Conservation (phyloP, 2,797 vertebrate species). For the Microctenopoma stevenorrisi region DNA sequence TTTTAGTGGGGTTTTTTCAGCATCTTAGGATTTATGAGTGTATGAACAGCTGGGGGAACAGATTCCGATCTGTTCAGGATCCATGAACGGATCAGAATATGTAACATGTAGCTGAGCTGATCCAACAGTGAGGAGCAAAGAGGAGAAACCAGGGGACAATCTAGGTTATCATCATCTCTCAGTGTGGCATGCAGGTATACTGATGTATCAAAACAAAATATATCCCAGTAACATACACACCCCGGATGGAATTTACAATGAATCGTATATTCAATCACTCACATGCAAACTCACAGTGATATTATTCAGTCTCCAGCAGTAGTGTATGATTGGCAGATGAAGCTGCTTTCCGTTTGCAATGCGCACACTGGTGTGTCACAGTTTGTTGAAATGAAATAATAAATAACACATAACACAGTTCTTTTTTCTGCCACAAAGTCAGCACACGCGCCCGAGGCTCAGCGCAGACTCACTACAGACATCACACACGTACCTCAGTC, state of each 20-base stretch:
- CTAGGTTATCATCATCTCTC: background rate
- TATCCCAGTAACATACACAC: background rate
- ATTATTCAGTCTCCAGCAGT: background rate
- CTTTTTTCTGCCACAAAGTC: background rate
- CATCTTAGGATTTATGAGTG: slow-evolving; percentile 4
- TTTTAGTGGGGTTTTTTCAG: background rate
- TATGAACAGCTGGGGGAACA: background rate
- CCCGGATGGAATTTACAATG: background rate
- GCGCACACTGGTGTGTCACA: background rate
- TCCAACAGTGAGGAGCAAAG: background rate
- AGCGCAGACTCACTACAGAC: background rate
- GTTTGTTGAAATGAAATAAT: slow-evolving; percentile 6
- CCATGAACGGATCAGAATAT: slow-evolving; percentile 19
- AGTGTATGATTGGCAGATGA: background rate
- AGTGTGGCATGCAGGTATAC: background rate
- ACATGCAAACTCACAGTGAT: background rate
- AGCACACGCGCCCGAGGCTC: background rate
- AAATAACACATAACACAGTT: background rate
- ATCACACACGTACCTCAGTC: too few relatives aligned
- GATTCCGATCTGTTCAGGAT: background rate
- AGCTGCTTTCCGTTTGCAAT: background rate
- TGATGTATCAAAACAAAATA: background rate
- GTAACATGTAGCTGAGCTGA: slow-evolving; percentile 1
- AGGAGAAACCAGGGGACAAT: background rate
- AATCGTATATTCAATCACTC: too few relatives aligned